A percentile compares a stretch with the other conserved stretches of the same genome.
Conservation (phyloP, 2,113 vertebrate species). For the Dascyllus trimaculatus region DNA sequence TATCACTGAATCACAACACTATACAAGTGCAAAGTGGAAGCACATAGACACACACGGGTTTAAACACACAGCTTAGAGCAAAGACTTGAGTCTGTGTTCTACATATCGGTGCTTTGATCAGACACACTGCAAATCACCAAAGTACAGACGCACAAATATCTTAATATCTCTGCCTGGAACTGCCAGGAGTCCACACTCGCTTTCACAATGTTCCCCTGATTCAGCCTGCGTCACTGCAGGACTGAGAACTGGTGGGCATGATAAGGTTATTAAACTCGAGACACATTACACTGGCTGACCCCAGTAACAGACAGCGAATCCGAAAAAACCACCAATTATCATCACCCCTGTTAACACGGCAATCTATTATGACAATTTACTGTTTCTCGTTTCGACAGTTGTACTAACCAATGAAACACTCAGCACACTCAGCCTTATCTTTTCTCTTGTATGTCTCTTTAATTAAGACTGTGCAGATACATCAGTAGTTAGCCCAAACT, state of each 20-base stretch:
- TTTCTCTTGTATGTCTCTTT: slow-evolving; percentile 39
- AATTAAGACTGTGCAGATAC: slow-evolving; percentile 47
- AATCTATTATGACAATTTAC: slow-evolving; percentile 14
- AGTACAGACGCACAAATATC: slow-evolving; percentile 46
- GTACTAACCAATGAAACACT: slow-evolving; percentile 23
- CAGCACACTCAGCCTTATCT: slow-evolving; percentile 25
- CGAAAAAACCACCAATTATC: slow-evolving; percentile 24
- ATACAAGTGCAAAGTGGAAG: slow-evolving; percentile 40
- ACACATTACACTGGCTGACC: slow-evolving; percentile 8
- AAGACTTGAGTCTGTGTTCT: slow-evolving; percentile 35
- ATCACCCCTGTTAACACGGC: slow-evolving; percentile 10
- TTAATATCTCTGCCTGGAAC: slow-evolving; percentile 52
- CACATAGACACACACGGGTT: background rate
- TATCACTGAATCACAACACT: slow-evolving; percentile 65
- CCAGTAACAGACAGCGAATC: background rate
- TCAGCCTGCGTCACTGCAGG: slow-evolving; percentile 38
- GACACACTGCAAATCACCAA: slow-evolving; percentile 51
- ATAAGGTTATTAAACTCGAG: slow-evolving; percentile 40
- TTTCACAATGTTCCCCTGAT: slow-evolving; percentile 45
- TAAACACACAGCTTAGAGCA: slow-evolving; percentile 54
- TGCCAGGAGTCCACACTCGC: slow-evolving; percentile 34
- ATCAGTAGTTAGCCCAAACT: slow-evolving; percentile 39
- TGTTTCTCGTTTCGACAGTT: slow-evolving; percentile 24
- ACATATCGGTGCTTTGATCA: slow-evolving; percentile 66
- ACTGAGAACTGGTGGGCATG: slow-evolving; percentile 15